Base-by-base conservation (phyloP, 2,888 invertebrate genomes). In the Cepaea hortensis region DNA sequence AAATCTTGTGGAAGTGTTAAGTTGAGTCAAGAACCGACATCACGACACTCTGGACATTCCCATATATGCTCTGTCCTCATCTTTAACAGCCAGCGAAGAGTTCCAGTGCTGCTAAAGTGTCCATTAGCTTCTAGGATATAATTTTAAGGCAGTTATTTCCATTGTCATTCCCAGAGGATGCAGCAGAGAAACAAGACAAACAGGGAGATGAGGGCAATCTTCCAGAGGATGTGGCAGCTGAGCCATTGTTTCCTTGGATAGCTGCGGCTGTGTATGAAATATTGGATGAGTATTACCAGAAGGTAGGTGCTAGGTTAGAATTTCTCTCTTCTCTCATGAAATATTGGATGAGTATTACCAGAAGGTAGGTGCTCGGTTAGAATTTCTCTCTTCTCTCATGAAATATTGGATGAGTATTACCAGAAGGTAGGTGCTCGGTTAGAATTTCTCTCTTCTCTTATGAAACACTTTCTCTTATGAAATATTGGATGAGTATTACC, bases 331-430 rank as follows among this genome's bases (percentile, higher is more conserved):
- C 35, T 35, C 35, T 35, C 81, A 81, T 68, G 77, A 86, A 15
- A 86, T 86, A 50, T 72, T 86, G 13, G 86, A 86, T 81, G 81
- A 86, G 0, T 86, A 68, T 70, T 86, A 86, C 35, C 48, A 86
- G 23, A 81, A 62, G 75, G 86, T 86, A 46, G 65, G 85, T 65
- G 65, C 18, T 65, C 0, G 35, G 35, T 1, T 35, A 35, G 35
- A 35, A 35, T 35, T 35, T 35, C 35, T 35, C 35, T 35, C 35
- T 35, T 35, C 35, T 35, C 35, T 35, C 81, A 81, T 68, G 77
- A 86, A 15, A 86, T 86, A 50, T 72, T 86, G 13, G 86, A 86
- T 81, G 81, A 86, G 0, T 86, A 68, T 70, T 86, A 86, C 35
- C 48, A 86, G 23, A 81, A 62, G 75, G 86, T 86, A 46, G 65